Evolutionary conservation across 2,888 invertebrate genomes (phyloP), one percentile per base, ranked within the genome.

Genomic region (Isoperla grammatica): DNA sequence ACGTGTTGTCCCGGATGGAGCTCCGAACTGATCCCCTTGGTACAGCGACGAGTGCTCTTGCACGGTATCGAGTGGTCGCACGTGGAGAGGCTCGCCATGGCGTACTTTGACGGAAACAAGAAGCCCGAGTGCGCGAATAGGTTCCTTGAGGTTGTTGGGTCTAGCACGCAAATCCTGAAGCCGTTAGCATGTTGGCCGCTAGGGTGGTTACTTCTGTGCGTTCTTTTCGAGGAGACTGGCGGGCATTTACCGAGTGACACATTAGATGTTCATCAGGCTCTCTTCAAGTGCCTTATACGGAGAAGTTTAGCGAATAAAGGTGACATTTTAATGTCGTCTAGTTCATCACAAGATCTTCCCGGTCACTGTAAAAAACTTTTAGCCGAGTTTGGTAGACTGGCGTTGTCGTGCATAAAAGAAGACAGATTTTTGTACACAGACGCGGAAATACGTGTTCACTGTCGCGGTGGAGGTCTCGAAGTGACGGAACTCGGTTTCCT

Each of bases 371-470:
- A 74, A 56, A 76, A 76, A 63, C 72, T 78, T 9, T 72, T 79
- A 17, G 77, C 79, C 45, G 80, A 80, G 66, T 74, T 80, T 63
- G 80, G 80, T 1, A 76, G 78, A 62, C 69, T 80, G 45, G 75
- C 79, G 1, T 66, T 81, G 42, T 75, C 77, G 43, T 76, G 77
- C 29, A 69, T 80, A 35, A 76, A 78, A 65, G 76, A 76, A 62
- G 59, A 74, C 50, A 72, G 77, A 43, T 75, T 76, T 50, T 74
- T 74, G 61, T 78, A 79, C 66, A 77, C 76, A 2, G 76, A 78
- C 62, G 70, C 75, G 1, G 80, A 80, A 65, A 72, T 80, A n/a
- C 70, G 76, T 55, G 73, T 75, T 62, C 72, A 73, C 60, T 75
- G 75, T 49, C 71, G 73, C 1, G 72, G 73, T 1, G 63, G 67